Percentiles rank a stretch among this genome's conserved stretches.
Evolutionary conservation across 2,113 vertebrate genomes (phyloP).

Genomic region (Strix uralensis): DNA sequence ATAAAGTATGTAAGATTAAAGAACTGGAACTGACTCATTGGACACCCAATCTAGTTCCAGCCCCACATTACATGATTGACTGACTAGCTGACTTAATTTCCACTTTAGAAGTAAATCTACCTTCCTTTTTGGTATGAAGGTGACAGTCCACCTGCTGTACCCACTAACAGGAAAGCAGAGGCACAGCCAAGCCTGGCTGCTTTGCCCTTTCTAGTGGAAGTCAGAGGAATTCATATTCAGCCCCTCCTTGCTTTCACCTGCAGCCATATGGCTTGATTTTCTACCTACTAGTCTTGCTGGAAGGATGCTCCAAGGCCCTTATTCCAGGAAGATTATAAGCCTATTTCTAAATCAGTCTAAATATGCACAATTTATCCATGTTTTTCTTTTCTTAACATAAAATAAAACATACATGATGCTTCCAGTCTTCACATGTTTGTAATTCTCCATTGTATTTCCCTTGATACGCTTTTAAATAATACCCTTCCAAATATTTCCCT

Average conservation of each 20-base stretch:
- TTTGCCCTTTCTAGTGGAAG: not conserved
- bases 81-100: not conserved
- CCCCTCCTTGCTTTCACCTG: not conserved
- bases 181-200: not conserved
- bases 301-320: not conserved
- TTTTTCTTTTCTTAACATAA: not conserved
- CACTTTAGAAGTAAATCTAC: not conserved
- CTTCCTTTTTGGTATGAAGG: not conserved
- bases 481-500: not conserved
- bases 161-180: not conserved
- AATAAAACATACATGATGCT: not conserved
- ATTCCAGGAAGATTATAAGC: not conserved
- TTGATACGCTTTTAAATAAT: not conserved
- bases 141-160: not conserved
- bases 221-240: not conserved
- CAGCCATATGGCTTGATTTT: not conserved
- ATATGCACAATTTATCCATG: not conserved
- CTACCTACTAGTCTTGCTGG: not conserved
- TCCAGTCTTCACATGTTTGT: not conserved
- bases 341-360: not conserved
- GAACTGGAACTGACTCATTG: not conserved
- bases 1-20: not conserved
- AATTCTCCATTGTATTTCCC: not conserved
- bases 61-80: accelerated
- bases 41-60: not conserved